Evolutionary conservation across 2,113 vertebrate genomes (phyloP).

Genomic region (Bettongia penicillata): DNA sequence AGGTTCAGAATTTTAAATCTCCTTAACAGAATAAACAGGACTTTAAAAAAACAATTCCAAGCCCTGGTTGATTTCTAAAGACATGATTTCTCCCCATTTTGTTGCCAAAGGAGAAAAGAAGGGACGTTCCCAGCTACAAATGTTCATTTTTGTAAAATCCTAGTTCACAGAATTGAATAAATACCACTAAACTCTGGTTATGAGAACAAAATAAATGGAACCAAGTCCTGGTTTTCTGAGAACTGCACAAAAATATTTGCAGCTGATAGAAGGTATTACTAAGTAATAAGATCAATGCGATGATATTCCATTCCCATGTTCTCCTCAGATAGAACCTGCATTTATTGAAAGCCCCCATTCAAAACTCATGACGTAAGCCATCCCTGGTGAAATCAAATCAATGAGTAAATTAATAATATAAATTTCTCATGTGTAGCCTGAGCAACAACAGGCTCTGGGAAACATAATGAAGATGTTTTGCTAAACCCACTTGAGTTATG

Average conservation of each 20-base stretch:
- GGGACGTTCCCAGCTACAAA: slow-evolving; percentile 41
- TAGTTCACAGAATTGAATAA: slow-evolving; percentile 64
- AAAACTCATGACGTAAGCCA: slow-evolving; percentile 42
- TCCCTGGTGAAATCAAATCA: slow-evolving; percentile 54
- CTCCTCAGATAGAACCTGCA: slow-evolving; percentile 44
- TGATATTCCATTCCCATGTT: slow-evolving; percentile 61
- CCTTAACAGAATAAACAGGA: not conserved
- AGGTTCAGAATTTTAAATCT: slow-evolving; percentile 6
- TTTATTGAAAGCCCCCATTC: slow-evolving; percentile 51
- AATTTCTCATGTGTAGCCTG: slow-evolving; percentile 35
- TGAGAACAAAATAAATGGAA: slow-evolving; percentile 69
- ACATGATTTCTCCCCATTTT: slow-evolving; percentile 21
- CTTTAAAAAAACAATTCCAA: not conserved
- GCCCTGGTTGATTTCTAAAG: slow-evolving; percentile 27
- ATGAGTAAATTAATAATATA: slow-evolving; percentile 48
- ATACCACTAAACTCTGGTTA: slow-evolving; percentile 58
- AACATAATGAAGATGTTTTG: not conserved
- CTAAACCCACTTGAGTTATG: not conserved
- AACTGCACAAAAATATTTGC: slow-evolving; percentile 54
- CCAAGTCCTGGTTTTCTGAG: slow-evolving; percentile 65
- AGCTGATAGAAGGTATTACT: slow-evolving; percentile 64
- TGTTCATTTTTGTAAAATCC: slow-evolving; percentile 59
- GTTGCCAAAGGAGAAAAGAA: slow-evolving; percentile 27
- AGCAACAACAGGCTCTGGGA: slow-evolving; percentile 23
- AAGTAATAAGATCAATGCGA: slow-evolving; percentile 70